Conservation (phyloP, 2,113 vertebrate genomes). For the Pachycephala philippinensis region DNA sequence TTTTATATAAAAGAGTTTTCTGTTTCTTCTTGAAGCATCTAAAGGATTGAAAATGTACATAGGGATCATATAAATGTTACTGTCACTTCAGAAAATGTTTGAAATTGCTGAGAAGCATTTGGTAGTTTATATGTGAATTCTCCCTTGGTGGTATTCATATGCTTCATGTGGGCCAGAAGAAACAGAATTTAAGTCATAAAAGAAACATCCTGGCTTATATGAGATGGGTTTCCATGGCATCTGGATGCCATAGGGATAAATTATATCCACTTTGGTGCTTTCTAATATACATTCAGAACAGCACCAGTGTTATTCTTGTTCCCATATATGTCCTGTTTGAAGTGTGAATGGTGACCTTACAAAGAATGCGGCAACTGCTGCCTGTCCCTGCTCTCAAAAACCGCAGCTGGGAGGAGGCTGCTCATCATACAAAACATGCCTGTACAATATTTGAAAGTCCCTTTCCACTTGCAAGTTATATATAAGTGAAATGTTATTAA, state of each 20-base stretch:
- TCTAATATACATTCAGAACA: not conserved
- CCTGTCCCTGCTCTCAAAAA: not conserved
- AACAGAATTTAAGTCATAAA: slow-evolving; percentile 29
- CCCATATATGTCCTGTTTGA: not conserved
- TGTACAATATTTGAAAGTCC: not conserved
- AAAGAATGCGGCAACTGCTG: not conserved
- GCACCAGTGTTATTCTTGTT: not conserved
- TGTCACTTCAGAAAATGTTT: not conserved
- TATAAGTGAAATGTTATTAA: not conserved
- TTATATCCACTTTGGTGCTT: not conserved
- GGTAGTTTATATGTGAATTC: not conserved
- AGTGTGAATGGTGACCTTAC: not conserved
- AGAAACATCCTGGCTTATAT: not conserved
- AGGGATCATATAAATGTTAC: not conserved
- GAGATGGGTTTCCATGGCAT: slow-evolving; percentile 1
- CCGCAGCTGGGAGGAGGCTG: not conserved
- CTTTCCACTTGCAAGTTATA: not conserved
- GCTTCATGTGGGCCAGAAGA: not conserved
- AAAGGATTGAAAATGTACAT: slow-evolving; percentile 6
- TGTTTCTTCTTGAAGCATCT: not conserved
- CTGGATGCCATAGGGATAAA: slow-evolving; percentile 27
- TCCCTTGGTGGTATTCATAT: not conserved
- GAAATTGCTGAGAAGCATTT: not conserved
- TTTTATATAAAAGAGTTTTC: not conserved
- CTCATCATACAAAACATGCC: not conserved